A percentile compares a stretch with the other conserved stretches of the same genome.
phyloP scores from a whole-genome alignment of 2,888 invertebrate genomes.

The Tenthredo notha region DNA sequence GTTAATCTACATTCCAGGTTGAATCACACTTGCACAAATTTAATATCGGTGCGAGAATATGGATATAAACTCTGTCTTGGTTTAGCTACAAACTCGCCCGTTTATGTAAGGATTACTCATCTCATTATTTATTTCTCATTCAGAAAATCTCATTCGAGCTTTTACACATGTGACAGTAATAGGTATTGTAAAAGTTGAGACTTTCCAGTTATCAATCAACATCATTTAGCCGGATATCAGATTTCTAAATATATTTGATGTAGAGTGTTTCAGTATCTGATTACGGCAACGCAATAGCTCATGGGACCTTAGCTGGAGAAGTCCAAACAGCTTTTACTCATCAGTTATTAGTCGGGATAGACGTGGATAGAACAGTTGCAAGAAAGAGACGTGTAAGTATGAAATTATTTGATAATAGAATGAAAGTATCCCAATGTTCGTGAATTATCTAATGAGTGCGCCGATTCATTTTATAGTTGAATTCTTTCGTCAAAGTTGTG shows the following conservation, averaged over 20 bases:
- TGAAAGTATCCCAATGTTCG: not conserved
- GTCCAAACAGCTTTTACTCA: slow-evolving; percentile 78
- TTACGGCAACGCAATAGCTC: slow-evolving; percentile 80
- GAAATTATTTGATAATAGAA: slow-evolving; percentile 33
- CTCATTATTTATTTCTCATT: slow-evolving; percentile 29
- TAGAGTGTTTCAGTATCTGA: slow-evolving; percentile 78
- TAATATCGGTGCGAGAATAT: slow-evolving; percentile 74
- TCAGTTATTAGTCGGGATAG: slow-evolving; percentile 73
- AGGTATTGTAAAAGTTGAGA: slow-evolving; percentile 9
- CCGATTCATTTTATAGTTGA: slow-evolving; percentile 61
- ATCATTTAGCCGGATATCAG: slow-evolving; percentile 4
- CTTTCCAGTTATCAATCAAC: slow-evolving; percentile 21
- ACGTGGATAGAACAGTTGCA: slow-evolving; percentile 69
- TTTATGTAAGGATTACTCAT: slow-evolving; percentile 69
- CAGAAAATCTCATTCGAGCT: not conserved
- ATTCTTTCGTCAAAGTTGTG: slow-evolving; percentile 67
- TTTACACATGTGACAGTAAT: not conserved
- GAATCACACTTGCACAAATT: slow-evolving; percentile 72
- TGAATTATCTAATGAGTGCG: slow-evolving; percentile 15
- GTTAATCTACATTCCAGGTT: slow-evolving; percentile 65
- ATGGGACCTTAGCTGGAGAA: slow-evolving; percentile 80
- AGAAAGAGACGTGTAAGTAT: slow-evolving; percentile 70
- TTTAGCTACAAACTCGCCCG: slow-evolving; percentile 76
- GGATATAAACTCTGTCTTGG: slow-evolving; percentile 73
- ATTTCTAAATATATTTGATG: slow-evolving; percentile 53